Evolutionary conservation across 2,888 invertebrate genomes (phyloP).

Genomic region (Oscheius onirici): DNA sequence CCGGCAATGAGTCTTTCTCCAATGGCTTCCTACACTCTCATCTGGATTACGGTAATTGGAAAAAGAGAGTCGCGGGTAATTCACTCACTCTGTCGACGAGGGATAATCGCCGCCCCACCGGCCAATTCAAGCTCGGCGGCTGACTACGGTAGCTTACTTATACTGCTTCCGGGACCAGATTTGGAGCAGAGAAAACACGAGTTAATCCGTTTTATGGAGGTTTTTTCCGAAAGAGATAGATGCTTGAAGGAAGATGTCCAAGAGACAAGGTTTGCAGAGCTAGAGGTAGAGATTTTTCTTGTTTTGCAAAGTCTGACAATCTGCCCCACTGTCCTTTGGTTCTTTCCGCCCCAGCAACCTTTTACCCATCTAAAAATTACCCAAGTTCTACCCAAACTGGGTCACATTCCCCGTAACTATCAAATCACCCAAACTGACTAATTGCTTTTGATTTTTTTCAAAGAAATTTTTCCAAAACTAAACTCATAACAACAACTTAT

Average conservation of each 20-base stretch:
- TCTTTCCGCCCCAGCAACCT: too few relatives aligned
- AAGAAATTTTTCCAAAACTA: too few relatives aligned
- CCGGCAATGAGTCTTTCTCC: background rate
- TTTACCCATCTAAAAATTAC: too few relatives aligned
- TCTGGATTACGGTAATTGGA: constrained; percentile 18
- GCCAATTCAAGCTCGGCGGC: background rate
- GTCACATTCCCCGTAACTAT: too few relatives aligned
- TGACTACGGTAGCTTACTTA: constrained; percentile 16
- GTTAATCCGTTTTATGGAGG: background rate
- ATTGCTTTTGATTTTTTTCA: too few relatives aligned
- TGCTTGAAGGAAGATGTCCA: background rate
- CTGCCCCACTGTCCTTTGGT: too few relatives aligned
- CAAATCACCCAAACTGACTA: too few relatives aligned
- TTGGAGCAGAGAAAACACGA: background rate
- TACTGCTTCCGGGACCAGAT: background rate
- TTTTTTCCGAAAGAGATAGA: background rate
- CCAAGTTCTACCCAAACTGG: too few relatives aligned
- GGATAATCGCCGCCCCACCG: constrained; percentile 20
- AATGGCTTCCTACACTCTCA: background rate
- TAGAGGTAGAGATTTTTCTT: too few relatives aligned
- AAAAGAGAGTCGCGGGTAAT: constrained; percentile 5
- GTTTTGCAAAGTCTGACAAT: too few relatives aligned
- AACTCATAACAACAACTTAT: too few relatives aligned
- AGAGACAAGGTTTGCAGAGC: too few relatives aligned
- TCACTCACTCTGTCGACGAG: background rate